Evolutionary conservation across 2,113 vertebrate genomes (phyloP), one percentile per base, ranked within the genome.

Genomic region (Columba livia): DNA sequence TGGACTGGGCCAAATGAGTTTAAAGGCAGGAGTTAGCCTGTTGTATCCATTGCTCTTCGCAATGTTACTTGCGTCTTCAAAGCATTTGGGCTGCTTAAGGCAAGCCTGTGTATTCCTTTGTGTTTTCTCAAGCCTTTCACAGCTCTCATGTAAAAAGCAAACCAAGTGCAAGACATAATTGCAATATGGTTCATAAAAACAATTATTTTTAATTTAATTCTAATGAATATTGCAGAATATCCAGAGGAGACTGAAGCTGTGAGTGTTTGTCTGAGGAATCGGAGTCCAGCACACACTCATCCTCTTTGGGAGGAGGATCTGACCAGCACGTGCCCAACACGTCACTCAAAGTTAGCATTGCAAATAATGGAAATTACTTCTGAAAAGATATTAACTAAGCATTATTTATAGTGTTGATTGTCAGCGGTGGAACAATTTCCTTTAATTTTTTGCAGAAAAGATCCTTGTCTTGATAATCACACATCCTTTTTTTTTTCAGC

Each of bases 381-480:
- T 90, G 90, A 79, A 86, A 93, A 88, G 7, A 32, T 93, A 74
- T 18, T 88, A 85, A 34, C 72, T 36, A 75, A 58, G 51, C 38
- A 75, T 90, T 92, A 93, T 96, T 94, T 85, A 77, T 90, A 84
- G 75, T 9, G 1, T 32, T 83, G 71, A 88, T 67, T 96, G 69
- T 80, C 77, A 86, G 44, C 4, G 4, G 40, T 77, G 44, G 44
- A 90, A 75, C 56, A 79, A 88, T 94, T 96, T 90, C 85, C 85
- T 90, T 84, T 85, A 38, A 48, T 88, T 78, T 91, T 72, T 79
- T 86, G 10, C 82, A 88, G 44, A 64, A 86, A 90, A 80, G 93
- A 93, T 94, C 57, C 15, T 80, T 95, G 29, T 86, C 57, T 78
- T 94, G 90, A 88, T 96, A 95, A 94, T 90, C 40, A 60, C 38